A percentile compares a stretch with the other conserved stretches of the same genome.
Evolutionary conservation across 2,888 invertebrate species (phyloP).

Genomic region (Rhimphoctona megacephalus): DNA sequence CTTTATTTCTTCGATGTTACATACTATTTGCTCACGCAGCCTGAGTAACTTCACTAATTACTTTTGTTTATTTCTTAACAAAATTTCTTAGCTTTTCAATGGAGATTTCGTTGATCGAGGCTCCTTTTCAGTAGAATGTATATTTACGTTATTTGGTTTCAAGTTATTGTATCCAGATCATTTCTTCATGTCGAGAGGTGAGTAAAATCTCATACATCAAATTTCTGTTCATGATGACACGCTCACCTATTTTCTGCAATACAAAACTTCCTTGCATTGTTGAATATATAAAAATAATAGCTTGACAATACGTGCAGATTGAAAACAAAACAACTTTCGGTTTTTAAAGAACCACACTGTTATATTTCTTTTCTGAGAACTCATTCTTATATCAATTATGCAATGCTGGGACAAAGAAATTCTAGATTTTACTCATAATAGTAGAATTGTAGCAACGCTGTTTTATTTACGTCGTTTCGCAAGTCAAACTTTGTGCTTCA

Average conservation of each 20-base stretch:
- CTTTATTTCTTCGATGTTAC: constrained; percentile 76
- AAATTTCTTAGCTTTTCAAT: constrained; percentile 93
- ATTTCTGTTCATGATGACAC: neutral
- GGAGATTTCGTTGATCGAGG: constrained; percentile 99
- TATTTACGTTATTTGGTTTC: constrained; percentile 98
- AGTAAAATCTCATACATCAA: constrained; percentile 75
- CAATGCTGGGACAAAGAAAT: neutral
- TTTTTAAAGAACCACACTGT: neutral
- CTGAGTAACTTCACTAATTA: neutral
- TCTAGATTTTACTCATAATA: neutral
- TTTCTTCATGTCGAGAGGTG: constrained; percentile 99
- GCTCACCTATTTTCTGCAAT: neutral
- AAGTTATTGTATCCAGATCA: constrained; percentile 98
- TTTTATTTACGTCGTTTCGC: too few relatives aligned
- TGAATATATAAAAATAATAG: neutral
- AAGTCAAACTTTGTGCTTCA: neutral
- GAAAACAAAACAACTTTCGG: neutral
- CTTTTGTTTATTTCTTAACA: constrained; percentile 16
- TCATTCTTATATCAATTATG: neutral
- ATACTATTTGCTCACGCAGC: neutral
- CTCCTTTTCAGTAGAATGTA: constrained; percentile 99
- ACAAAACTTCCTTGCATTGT: too few relatives aligned
- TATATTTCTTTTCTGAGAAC: neutral
- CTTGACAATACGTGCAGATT: neutral
- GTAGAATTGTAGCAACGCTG: neutral